A percentile compares a stretch with the other conserved stretches of the same genome.
Conservation (phyloP, 1,140 invertebrate genomes). For the Harpegnathos saltator region DNA sequence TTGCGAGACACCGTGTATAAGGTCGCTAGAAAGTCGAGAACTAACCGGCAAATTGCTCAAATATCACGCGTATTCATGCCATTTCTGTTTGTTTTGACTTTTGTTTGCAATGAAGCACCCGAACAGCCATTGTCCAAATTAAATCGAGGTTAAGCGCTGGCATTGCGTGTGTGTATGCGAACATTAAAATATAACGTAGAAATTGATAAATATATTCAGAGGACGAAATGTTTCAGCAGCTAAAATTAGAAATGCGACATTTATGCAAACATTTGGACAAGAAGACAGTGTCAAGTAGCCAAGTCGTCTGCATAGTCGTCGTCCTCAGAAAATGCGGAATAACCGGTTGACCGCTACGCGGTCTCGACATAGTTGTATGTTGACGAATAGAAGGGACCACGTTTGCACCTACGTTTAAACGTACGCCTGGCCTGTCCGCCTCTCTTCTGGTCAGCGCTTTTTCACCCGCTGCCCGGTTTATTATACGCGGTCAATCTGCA, state of each 20-base stretch:
- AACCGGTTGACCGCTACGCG: slow-evolving; percentile 77
- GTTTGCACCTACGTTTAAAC: slow-evolving; percentile 12
- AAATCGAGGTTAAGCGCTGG: no score
- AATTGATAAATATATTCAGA: no score
- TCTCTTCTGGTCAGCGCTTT: slow-evolving; percentile 6
- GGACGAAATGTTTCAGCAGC: no score
- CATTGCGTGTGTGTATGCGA: no score
- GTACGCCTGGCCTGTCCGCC: slow-evolving; percentile 16
- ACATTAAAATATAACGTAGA: no score
- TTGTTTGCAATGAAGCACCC: neutral
- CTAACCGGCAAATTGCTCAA: neutral
- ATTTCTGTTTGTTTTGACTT: neutral
- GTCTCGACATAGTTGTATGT: slow-evolving; percentile 66
- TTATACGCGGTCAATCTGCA: slow-evolving; percentile 15
- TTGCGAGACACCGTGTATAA: neutral
- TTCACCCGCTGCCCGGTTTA: slow-evolving; percentile 35
- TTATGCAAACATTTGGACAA: neutral
- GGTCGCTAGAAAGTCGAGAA: slow-evolving; percentile 42
- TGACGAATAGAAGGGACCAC: slow-evolving; percentile 47
- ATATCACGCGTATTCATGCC: neutral
- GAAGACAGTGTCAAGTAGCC: neutral
- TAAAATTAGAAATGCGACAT: neutral
- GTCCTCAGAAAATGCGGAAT: slow-evolving; percentile 80
- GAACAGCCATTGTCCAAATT: neutral
- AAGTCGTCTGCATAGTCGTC: slow-evolving; percentile 64